These are phyloP conservation scores for Salpingus planirostris DNA, from an alignment of 2,888 invertebrate genomes.

Conservation along the genomic window DNA sequence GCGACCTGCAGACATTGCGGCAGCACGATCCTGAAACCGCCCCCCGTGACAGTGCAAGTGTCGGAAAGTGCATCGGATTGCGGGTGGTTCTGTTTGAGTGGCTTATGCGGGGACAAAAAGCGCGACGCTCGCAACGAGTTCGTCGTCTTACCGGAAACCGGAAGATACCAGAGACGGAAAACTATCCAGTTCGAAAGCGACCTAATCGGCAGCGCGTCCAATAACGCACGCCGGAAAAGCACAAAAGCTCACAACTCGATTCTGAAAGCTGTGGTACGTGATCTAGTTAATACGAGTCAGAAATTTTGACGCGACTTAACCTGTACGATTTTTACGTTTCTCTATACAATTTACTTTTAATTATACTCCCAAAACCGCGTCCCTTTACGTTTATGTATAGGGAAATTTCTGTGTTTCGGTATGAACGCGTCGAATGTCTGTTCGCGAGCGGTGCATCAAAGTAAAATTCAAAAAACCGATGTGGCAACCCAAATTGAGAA, in stretches of 20 bases:
- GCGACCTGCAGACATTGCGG: constrained; percentile 21
- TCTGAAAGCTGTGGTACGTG: constrained; percentile 9
- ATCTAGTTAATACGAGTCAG: not conserved
- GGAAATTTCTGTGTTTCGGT: no score
- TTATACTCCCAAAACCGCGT: no score
- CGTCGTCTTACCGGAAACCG: constrained; percentile 4
- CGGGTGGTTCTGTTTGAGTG: constrained; percentile 22
- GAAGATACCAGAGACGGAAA: constrained; percentile 19
- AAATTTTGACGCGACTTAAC: not conserved
- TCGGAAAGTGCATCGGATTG: constrained; percentile 5
- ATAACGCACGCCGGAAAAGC: constrained; percentile 5
- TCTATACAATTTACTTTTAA: no score
- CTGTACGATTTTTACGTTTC: constrained; percentile 1
- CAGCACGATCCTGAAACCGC: constrained; percentile 6
- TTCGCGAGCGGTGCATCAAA: no score
- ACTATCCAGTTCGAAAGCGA: constrained; percentile 26
- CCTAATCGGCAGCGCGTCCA: constrained; percentile 1
- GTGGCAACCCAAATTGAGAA: no score
- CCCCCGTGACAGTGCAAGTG: not conserved
- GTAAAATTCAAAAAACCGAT: no score
- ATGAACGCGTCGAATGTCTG: no score
- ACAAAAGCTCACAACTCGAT: constrained; percentile 6
- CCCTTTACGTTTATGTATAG: no score
- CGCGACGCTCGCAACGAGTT: constrained; percentile 1
- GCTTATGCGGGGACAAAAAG: constrained; percentile 13